Conservation (phyloP, 2,888 invertebrate species). For the Pristionchus maxplancki region DNA sequence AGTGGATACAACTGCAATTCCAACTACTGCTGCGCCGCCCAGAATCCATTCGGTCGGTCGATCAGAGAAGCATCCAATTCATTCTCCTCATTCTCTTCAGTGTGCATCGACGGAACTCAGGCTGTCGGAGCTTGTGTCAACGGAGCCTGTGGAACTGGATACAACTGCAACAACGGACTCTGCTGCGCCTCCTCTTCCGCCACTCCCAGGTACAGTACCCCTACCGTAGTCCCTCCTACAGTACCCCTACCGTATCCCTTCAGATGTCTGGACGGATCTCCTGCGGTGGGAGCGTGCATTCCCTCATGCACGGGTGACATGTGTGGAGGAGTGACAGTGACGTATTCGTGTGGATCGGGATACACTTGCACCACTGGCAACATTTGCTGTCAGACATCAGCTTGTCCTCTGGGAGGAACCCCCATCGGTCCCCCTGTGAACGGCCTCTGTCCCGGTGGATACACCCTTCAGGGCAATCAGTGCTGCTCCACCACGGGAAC, state of each 20-base stretch:
- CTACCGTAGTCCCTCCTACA: constrained; percentile 53
- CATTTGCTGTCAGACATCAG: constrained; percentile 75
- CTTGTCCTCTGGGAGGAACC: constrained; percentile 73
- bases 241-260: background rate
- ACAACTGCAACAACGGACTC: constrained; percentile 76
- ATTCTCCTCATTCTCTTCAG: constrained; percentile 55
- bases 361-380: constrained; percentile 77
- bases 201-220: constrained; percentile 60
- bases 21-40: constrained; percentile 63
- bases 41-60: constrained; percentile 65
- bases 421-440: constrained; percentile 75
- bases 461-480: constrained; percentile 68
- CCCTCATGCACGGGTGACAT: constrained; percentile 67
- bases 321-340: constrained; percentile 65
- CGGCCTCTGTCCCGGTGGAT: constrained; percentile 74
- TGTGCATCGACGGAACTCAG: constrained; percentile 77
- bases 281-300: constrained; percentile 72
- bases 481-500: constrained; percentile 66
- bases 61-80: too few species aligned
- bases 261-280: constrained; percentile 73
- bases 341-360: constrained; percentile 74
- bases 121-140: constrained; percentile 77
- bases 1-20: constrained; percentile 69
- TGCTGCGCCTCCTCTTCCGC: constrained; percentile 75
- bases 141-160: constrained; percentile 76